Conservation (phyloP, 2,888 invertebrate species). For the Lycaena phlaeas region DNA sequence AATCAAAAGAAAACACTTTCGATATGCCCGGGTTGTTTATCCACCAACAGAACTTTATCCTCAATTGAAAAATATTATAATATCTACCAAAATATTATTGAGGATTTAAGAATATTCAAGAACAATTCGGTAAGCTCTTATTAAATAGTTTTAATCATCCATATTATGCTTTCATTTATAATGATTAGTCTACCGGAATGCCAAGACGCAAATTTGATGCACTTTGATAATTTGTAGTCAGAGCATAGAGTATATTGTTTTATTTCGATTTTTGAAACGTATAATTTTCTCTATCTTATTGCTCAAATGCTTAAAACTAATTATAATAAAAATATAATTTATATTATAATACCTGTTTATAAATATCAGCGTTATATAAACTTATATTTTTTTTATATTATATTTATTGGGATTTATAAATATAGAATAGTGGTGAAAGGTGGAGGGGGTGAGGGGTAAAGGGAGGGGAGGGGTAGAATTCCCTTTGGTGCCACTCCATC, state of each 20-base stretch:
- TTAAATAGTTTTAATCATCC: background rate
- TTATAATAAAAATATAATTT: too few species aligned
- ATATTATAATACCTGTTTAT: too few species aligned
- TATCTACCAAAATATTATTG: slow-evolving; percentile 12
- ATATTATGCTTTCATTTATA: background rate
- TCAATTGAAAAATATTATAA: slow-evolving; percentile 11
- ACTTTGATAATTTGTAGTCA: background rate
- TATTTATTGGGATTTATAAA: too few species aligned
- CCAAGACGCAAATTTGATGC: background rate
- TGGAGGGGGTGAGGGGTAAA: too few species aligned
- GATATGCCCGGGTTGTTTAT: slow-evolving; percentile 13
- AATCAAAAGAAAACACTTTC: background rate
- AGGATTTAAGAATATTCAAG: background rate
- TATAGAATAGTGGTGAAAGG: too few species aligned
- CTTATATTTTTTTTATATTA: too few species aligned
- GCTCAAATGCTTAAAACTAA: too few species aligned
- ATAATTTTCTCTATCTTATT: too few species aligned
- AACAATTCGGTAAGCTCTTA: background rate
- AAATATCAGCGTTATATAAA: too few species aligned
- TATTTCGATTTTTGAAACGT: too few species aligned
- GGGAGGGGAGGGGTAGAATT: too few species aligned
- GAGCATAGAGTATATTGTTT: background rate
- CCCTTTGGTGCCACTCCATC: too few species aligned
- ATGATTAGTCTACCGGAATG: background rate
- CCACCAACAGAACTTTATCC: slow-evolving; percentile 13